A percentile compares a stretch with the other conserved stretches of the same genome.
These are phyloP conservation scores for Chiloscyllium punctatum DNA, from an alignment of 2,797 vertebrate genomes.

Conservation along the genomic window DNA sequence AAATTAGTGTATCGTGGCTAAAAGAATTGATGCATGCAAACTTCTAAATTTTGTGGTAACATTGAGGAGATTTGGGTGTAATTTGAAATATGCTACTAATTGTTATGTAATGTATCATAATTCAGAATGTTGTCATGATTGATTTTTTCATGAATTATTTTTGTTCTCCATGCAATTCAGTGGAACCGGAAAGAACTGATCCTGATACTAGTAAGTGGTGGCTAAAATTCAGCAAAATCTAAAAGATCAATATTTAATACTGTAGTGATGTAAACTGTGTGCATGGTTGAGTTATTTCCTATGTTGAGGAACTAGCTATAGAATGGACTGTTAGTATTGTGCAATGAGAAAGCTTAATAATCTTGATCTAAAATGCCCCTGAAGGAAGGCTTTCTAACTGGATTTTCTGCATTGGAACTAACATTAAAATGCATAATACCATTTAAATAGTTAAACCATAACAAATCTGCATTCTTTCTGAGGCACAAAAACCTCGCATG, in stretches of 20 bases:
- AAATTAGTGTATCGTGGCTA: not conserved
- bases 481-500: too few species aligned
- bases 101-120: not conserved
- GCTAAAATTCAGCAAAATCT: not conserved
- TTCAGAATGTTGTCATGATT: not conserved
- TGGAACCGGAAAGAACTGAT: not conserved
- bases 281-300: not conserved
- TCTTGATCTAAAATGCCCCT: too few species aligned
- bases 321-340: too few species aligned
- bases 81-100: not conserved
- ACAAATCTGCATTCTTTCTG: too few species aligned
- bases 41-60: not conserved
- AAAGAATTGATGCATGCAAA: not conserved
- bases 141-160: slow-evolving; percentile 3
- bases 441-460: too few species aligned
- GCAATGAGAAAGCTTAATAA: too few species aligned
- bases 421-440: too few species aligned
- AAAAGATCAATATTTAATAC: not conserved
- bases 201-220: slow-evolving; percentile 11
- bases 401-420: too few species aligned
- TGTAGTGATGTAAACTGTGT: not conserved
- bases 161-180: slow-evolving; percentile 17
- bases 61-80: not conserved
- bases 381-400: too few species aligned
- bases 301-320: too few species aligned